Conservation (phyloP, 2,113 vertebrate species). For the Jaculus jaculus region DNA sequence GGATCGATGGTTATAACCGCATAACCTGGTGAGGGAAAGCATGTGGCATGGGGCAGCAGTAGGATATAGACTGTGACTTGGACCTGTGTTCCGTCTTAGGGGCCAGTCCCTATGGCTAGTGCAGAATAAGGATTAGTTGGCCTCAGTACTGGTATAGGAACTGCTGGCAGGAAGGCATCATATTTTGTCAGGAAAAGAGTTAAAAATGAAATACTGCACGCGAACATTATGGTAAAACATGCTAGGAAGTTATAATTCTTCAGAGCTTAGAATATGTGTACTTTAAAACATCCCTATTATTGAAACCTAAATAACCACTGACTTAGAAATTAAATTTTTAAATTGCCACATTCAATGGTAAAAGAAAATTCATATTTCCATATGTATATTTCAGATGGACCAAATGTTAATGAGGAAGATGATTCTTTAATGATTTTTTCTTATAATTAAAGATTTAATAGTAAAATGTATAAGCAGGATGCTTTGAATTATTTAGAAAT, state of each 20-base stretch:
- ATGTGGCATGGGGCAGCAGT: too few species aligned
- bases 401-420: background rate
- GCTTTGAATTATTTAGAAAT: background rate
- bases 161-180: background rate
- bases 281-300: conserved; percentile 14
- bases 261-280: background rate
- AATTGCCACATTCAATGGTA: background rate
- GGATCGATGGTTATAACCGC: background rate
- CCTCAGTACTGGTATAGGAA: background rate
- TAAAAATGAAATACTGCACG: background rate
- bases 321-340: background rate
- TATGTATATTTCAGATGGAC: background rate
- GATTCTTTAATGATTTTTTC: background rate
- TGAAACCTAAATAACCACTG: background rate
- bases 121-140: background rate
- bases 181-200: background rate
- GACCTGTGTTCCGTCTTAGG: background rate
- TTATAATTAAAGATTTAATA: background rate
- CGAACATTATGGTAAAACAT: background rate
- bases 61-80: accelerated
- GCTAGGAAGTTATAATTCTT: background rate
- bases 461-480: background rate
- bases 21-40: background rate
- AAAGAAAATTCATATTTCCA: conserved; percentile 11
- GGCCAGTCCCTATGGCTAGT: background rate